Evolutionary conservation across 2,113 vertebrate genomes (phyloP).

Genomic region (Pitta sordida): DNA sequence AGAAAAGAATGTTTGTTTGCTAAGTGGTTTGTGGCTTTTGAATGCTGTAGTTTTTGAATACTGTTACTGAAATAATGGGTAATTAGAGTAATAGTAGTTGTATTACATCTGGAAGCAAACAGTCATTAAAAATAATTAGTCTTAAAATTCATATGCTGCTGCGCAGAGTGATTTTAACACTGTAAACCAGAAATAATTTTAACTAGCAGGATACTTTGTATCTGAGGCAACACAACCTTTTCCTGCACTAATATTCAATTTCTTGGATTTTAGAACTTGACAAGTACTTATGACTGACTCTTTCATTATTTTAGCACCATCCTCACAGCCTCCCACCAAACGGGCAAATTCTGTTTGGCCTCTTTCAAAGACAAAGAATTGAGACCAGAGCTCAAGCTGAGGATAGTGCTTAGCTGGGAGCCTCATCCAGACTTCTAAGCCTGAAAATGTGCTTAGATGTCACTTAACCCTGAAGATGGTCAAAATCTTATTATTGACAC

Average conservation of each 20-base stretch:
- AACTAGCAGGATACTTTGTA: neutral
- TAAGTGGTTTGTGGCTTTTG: neutral
- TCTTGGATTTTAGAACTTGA: neutral
- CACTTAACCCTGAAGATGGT: neutral
- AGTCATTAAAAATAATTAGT: conserved; percentile 42
- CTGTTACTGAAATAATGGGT: neutral
- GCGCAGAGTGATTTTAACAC: neutral
- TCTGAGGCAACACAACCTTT: neutral
- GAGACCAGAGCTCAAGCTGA: neutral
- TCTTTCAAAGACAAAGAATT: neutral
- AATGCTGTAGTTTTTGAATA: neutral
- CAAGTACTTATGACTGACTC: neutral
- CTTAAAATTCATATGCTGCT: neutral
- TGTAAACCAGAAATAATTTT: neutral
- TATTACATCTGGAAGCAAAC: conserved; percentile 6
- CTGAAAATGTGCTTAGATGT: neutral
- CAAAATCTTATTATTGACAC: neutral
- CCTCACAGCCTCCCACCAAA: neutral
- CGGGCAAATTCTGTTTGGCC: neutral
- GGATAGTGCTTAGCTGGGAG: neutral
- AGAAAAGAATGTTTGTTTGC: conserved; percentile 2
- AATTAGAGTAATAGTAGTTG: neutral
- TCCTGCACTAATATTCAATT: neutral
- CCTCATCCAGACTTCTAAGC: neutral
- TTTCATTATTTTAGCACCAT: neutral